Base-by-base conservation (phyloP, 2,113 vertebrate genomes). In the Esox niger region DNA sequence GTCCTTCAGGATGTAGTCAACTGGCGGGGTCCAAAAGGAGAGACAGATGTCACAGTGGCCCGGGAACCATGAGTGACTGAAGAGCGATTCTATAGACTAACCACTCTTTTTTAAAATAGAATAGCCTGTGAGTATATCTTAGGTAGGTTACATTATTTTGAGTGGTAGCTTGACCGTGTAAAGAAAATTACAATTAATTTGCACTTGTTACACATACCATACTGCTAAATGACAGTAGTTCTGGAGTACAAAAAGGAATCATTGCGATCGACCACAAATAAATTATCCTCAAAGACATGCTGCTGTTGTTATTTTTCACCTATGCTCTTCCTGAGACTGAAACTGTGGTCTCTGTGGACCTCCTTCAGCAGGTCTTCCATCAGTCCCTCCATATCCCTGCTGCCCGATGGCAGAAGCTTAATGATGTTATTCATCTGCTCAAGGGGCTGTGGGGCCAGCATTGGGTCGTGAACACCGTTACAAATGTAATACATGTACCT, bases 1-100 rank as follows among this genome's bases (percentile, higher is more conserved):
- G 76, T 97, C 95, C 86, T 92, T 86, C 70, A 98, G 86, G 81
- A 96, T 86, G 73, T 98, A 98, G 77, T 98, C 93, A 77, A 98
- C 95, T 98, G 71, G 1, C 71, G 58, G 21, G 46, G 8, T 23
- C 8, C 47, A 49, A 66, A 1, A 43, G 32, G 59, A 15, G 23
- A 13, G 55, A 10, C 4, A 32, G 23, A 11, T 26, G 32, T 54
- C 26, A 64, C 2, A 11, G 26, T 4, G 47, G 26, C 17, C 7
- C 20, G 10, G 33, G 32, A 62, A 25, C 15, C 17, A 15, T 43
- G 11, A 17, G 15, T 43, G 38, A 15, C 11, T 3, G 13, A 17
- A 43, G 38, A 4, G 38, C 13, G 38, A 43, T 43, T 43, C 17
- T 10, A 43, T 43, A 17, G 38, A 17, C 38, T n/a, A 17, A 43